Base-by-base conservation (phyloP, 2,797 vertebrate genomes). In the Miichthys miiuy region DNA sequence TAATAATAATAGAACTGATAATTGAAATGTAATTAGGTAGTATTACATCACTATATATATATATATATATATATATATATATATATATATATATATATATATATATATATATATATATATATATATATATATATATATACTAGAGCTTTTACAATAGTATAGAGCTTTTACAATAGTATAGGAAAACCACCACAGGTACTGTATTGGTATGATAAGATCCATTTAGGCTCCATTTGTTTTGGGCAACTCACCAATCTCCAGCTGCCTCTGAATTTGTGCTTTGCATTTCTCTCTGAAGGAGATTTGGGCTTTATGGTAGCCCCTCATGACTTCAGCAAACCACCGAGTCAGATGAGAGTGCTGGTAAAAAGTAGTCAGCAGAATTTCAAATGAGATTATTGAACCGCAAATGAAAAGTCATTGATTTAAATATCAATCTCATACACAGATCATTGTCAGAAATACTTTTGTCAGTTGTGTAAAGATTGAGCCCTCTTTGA, bases 221-320 rank as follows among this genome's bases (percentile, higher is more conserved):
- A n/a, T 60, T 71, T 68, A 58, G 25, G 23, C 57, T 57, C 2
- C 1, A 13, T 71, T 51, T 69, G 30, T 52, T 46, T 87, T 55
- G 41, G 57, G 51, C 5, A 20, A 88, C 95, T 94, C 79, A 95
- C 95, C 94, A 41, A 95, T 94, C 79, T 94, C 87, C 72, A 95
- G 89, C 68, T 95, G 93, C 3, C 97, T 94, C 86, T 95, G 97
- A 68, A 99, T 97, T 1, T 95, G 95, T 1, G 95, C 95, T 84
- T 97, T 98, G 91, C 96, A 97, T 82, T 96, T 97, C 46, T 98
- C 96, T 72, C 97, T 95, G 82, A 98, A 98, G 11, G 94, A 89
- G 5, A 95, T 93, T 56, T 98, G 97, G 0, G 95, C 95, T 70
- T 95, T 93, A 5, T 97, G 97, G 88, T 97, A 96, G 3, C 87